Base-by-base conservation (phyloP, 35 echinoderm and acorn worm genomes). In the Apostichopus japonicus region DNA sequence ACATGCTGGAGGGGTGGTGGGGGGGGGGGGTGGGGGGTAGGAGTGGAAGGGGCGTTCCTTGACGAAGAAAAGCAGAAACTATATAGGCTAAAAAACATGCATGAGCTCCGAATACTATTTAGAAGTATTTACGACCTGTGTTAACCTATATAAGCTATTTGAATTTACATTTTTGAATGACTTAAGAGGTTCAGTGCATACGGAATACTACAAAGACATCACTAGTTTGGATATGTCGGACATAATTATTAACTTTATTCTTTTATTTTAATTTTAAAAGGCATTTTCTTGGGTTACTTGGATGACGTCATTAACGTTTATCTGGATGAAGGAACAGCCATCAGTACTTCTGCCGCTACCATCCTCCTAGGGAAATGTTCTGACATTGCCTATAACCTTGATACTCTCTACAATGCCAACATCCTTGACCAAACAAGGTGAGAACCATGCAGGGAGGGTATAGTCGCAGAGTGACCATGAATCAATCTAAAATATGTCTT, bases 271-370 rank as follows among this genome's bases (percentile, higher is more conserved):
- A 54, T 54, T 56, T 14, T 7, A 44, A 44, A 52, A 96, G 95
- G 86, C 93, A 65, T 80, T 24, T 93, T 94, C 78, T 72, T 98
- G 16, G 81, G 54, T 27, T 87, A 92, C 8, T n/a, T 98, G 0
- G 65, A 77, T 10, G 86, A 93, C n/a, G 73, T 98, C n/a, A 92
- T 95, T 10, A 67, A 95, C 54, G 92, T 95, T 2, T 98, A 84
- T 81, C 58, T 92, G 10, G 78, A 58, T 17, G 94, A 86, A 71
- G 94, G 87, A 7, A 72, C 56, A 4, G 57, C 92, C 14, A 90
- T 98, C 6, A 65, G 91, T 5, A 10, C 15, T 2, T 23, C 93
- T 62, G 67, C 76, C 11, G 92, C 94, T 0, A 57, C 62, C 17
- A 91, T 84, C n/a, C 54, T 95, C 33, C 77, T 95, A 4, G 61